Evolutionary conservation across 2,113 vertebrate species (phyloP).

Genomic region (Zapus hudsonius): DNA sequence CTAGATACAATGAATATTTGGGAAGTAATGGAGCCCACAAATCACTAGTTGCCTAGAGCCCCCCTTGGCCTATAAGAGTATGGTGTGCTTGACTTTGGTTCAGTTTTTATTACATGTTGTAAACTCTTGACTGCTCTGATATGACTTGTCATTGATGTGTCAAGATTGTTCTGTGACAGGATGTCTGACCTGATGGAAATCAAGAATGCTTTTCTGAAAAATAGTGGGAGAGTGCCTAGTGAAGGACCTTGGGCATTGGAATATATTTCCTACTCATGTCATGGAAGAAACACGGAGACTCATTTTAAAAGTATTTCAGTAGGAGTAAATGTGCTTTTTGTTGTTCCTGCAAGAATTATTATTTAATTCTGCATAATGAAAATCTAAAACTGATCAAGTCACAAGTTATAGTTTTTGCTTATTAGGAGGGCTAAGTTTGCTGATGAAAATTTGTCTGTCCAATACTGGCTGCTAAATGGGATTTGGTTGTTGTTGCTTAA

Average conservation of each 20-base stretch:
- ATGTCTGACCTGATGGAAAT: slow-evolving; percentile 78
- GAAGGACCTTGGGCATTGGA: slow-evolving; percentile 39
- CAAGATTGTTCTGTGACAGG: slow-evolving; percentile 77
- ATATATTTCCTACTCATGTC: not conserved
- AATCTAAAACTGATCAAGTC: not conserved
- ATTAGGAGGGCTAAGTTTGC: not conserved
- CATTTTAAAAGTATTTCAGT: not conserved
- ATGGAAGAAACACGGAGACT: fast-evolving
- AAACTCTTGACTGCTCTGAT: slow-evolving; percentile 83
- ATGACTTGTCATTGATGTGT: slow-evolving; percentile 75
- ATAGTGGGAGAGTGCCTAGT: not conserved
- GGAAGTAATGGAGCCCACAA: slow-evolving; percentile 86
- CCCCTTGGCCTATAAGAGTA: slow-evolving; percentile 73
- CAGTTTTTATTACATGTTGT: slow-evolving; percentile 83
- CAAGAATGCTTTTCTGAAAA: slow-evolving; percentile 65
- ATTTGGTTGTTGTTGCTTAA: slow-evolving; percentile 58
- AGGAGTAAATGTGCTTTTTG: not conserved
- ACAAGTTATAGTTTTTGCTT: not conserved
- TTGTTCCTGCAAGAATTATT: not conserved
- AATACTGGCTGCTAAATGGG: not conserved
- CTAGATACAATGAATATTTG: slow-evolving; percentile 83
- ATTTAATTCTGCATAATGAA: not conserved
- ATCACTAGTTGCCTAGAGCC: slow-evolving; percentile 80
- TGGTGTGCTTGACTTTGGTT: slow-evolving; percentile 74
- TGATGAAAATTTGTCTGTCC: not conserved